Evolutionary conservation across 2,113 vertebrate species (phyloP), one percentile per base, ranked within the genome.

Genomic region (Eptatretus burgeri): DNA sequence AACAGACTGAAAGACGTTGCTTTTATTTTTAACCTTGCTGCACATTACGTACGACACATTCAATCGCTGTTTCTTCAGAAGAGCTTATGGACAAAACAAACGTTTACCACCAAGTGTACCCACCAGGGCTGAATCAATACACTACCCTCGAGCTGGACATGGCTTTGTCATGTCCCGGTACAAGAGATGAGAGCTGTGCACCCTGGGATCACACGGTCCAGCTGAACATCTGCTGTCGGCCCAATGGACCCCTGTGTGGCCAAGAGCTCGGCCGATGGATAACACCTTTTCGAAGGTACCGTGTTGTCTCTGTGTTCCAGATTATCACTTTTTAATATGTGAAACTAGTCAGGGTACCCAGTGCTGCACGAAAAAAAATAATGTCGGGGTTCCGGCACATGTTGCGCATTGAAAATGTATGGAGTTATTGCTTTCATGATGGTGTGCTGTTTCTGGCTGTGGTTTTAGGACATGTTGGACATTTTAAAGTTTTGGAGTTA

Each of bases 161-260:
- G 3, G 71, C 76, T 0, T 71, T 81, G 70, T 78, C 74, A 11
- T 80, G 79, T 70, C 78, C 79, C 1, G 69, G 73, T 16, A 65
- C 63, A 51, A 70, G 76, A 62, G 79, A 81, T 66, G 69, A 64
- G 41, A 74, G 75, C 3, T 81, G 79, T 20, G 72, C 78, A 52
- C 71, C 68, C 52, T 81, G 79, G 79, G 79, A 81, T 65, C 79
- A 78, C 73, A 78, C 74, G 0, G 77, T 80, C 64, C 77, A 78
- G 72, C 75, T 81, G 66, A 72, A 71, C 1, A 66, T 79, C 17
- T 81, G 79, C 72, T 81, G 79, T 27, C 66, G 74, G 41, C 67
- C 3, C 1, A 66, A 51, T 3, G 67, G 76, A 5, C 66, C 69
- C 0, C 65, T 71, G 70, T 81, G 78, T 67, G 68, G 74, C 71